Evolutionary conservation across 2,797 vertebrate species (phyloP), one percentile per base, ranked within the genome.

Genomic region (Cirrhinus molitorella): DNA sequence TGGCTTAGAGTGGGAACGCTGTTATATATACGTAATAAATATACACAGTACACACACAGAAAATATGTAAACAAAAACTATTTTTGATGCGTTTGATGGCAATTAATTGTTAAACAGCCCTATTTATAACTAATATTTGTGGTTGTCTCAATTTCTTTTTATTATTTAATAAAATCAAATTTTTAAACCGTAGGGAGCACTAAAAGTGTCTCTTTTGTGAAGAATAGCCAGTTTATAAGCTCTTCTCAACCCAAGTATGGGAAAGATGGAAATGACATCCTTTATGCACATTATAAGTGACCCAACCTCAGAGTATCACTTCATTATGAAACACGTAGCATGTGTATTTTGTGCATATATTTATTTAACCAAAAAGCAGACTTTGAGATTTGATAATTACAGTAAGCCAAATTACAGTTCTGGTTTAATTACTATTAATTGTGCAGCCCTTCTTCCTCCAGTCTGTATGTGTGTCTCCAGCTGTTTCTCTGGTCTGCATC

Each of bases 381-480:
- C 17, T 34, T 13, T 12, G 63, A 3, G 17, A 19, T 65, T 17
- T 34, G 1, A 61, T 25, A 25, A 61, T 14, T 3, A 14, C 57
- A 13, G 8, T 61, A 61, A 61, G 23, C 25, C 23, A 28, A 2
- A 25, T 61, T 17, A 66, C 19, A 9, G 19, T 11, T 67, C 1
- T 13, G 28, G 17, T 73, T 51, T 37, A 55, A 23, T 55, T 14
- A 14, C 13, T 31, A n/a, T 55, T 31, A 37, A n/a, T 55, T 5
- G 72, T 74, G 72, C 72, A 40, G 51, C 31, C 34, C 57, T 28
- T 63, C 43, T 74, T 45, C 61, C 40, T 77, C 16, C 47, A 47
- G 13, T 80, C 59, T 71, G 23, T 49, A 25, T 55, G 67, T 88
- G 47, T n/a, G 67, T 59, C 61, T 83, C 49, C 74, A 84, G 70